These are phyloP conservation scores for Phoxinus phoxinus DNA, from an alignment of 2,113 vertebrate genomes.

Conservation along the genomic window DNA sequence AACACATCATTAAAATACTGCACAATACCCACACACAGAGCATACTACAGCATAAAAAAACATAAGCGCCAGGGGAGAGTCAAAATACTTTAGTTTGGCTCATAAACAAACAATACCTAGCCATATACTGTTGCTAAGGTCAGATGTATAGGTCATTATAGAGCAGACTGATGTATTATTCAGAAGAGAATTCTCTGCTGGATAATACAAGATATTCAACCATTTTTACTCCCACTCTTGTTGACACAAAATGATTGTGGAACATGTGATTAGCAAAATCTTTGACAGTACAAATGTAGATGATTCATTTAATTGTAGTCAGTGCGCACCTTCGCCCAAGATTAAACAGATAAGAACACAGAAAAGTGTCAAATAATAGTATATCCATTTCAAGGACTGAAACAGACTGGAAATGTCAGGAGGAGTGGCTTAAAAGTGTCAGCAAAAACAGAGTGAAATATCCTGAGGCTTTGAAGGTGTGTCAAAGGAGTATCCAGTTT, in stretches of 20 bases:
- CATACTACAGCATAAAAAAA: too few relatives aligned
- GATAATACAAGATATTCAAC: constrained; percentile 31
- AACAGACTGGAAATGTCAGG: constrained; percentile 44
- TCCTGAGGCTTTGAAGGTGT: constrained; percentile 37
- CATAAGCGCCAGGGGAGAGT: not conserved
- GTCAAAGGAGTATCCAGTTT: constrained; percentile 37
- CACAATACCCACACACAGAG: constrained; percentile 16
- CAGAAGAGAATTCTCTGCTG: constrained; percentile 57
- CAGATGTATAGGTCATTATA: constrained; percentile 40
- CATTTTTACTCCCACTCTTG: not conserved
- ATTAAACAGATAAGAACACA: constrained; percentile 7
- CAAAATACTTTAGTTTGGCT: not conserved
- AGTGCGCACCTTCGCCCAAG: not conserved
- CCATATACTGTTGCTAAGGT: constrained; percentile 17
- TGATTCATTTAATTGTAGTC: not conserved
- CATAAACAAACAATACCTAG: constrained; percentile 29
- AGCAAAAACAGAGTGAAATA: not conserved
- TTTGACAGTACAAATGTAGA: not conserved
- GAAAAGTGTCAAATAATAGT: constrained; percentile 29
- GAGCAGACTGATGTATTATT: constrained; percentile 66
- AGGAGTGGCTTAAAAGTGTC: constrained; percentile 38
- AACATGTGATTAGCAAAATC: not conserved
- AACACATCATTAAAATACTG: constrained; percentile 29
- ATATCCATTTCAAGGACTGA: constrained; percentile 37
- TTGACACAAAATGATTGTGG: not conserved